Percentiles rank a stretch among this genome's conserved stretches.
These are phyloP conservation scores for Pollimyrus isidori DNA, from an alignment of 2,113 vertebrate species.

Conservation along the genomic window DNA sequence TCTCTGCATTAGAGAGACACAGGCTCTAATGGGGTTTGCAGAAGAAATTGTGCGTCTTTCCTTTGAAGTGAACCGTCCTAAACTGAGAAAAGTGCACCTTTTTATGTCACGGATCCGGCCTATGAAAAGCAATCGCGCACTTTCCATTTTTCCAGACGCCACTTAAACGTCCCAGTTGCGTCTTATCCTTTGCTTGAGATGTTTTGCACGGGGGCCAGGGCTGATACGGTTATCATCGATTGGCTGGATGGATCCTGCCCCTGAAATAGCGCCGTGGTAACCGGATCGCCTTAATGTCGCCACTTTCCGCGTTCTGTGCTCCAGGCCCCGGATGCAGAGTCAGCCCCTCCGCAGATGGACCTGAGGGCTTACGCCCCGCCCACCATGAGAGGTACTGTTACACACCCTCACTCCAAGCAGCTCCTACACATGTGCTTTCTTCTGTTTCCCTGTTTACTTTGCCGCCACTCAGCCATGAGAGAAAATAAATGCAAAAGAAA, in stretches of 20 bases:
- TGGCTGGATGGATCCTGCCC: neutral
- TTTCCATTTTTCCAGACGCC: conserved; percentile 22
- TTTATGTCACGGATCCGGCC: neutral
- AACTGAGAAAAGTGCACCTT: neutral
- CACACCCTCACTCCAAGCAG: conserved; percentile 6
- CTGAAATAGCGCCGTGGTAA: conserved; percentile 22
- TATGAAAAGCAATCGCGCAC: neutral
- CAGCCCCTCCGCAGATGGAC: conserved; percentile 76
- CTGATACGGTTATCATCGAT: conserved; percentile 20
- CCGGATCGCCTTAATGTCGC: neutral
- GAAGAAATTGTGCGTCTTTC: neutral
- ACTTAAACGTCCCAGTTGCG: neutral
- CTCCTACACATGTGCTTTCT: neutral
- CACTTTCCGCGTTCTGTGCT: conserved; percentile 3
- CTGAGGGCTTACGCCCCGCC: conserved; percentile 75
- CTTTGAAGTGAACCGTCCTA: neutral
- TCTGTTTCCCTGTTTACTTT: neutral
- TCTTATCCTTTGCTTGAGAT: conserved; percentile 5
- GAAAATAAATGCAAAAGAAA: neutral
- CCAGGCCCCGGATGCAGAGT: conserved; percentile 58
- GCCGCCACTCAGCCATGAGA: neutral
- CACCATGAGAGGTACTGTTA: conserved; percentile 78
- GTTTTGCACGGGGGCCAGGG: neutral
- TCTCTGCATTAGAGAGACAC: neutral
- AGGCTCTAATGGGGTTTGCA: neutral